Evolutionary conservation across 2,113 vertebrate genomes (phyloP).

Genomic region (Brachyhypopomus gauderio): DNA sequence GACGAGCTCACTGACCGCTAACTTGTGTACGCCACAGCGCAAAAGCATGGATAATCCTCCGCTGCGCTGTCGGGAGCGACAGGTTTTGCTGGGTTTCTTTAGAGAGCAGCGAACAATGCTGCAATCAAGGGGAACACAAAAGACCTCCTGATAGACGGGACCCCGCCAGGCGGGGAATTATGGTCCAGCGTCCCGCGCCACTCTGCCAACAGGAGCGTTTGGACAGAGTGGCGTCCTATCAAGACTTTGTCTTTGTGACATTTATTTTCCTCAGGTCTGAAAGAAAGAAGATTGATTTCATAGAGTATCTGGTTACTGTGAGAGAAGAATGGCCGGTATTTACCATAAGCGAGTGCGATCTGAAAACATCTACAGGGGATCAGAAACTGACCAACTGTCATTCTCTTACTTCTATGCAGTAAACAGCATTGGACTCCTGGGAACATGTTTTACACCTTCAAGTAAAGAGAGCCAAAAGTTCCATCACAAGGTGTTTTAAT

Average conservation of each 20-base stretch:
- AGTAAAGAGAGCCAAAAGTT: neutral
- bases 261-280: slow-evolving; percentile 62
- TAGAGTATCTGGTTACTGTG: slow-evolving; percentile 23
- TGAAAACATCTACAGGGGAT: neutral
- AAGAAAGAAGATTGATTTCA: slow-evolving; percentile 32
- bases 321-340: slow-evolving; percentile 29
- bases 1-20: slow-evolving; percentile 60
- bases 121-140: slow-evolving; percentile 60
- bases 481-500: neutral
- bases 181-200: slow-evolving; percentile 44
- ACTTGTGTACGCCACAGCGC: slow-evolving; percentile 51
- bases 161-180: slow-evolving; percentile 61
- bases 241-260: slow-evolving; percentile 56
- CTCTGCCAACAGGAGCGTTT: slow-evolving; percentile 8
- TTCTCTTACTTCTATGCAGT: slow-evolving; percentile 11
- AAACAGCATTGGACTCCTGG: neutral
- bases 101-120: slow-evolving; percentile 59
- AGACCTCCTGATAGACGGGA: slow-evolving; percentile 57
- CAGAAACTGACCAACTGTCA: slow-evolving; percentile 5
- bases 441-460: neutral
- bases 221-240: slow-evolving; percentile 59
- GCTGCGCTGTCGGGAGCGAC: slow-evolving; percentile 61
- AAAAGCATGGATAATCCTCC: slow-evolving; percentile 43
- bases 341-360: slow-evolving; percentile 3
- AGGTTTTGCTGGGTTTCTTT: slow-evolving; percentile 62